Evolutionary conservation across 2,797 vertebrate genomes (phyloP).

Genomic region (Lacerta agilis): DNA sequence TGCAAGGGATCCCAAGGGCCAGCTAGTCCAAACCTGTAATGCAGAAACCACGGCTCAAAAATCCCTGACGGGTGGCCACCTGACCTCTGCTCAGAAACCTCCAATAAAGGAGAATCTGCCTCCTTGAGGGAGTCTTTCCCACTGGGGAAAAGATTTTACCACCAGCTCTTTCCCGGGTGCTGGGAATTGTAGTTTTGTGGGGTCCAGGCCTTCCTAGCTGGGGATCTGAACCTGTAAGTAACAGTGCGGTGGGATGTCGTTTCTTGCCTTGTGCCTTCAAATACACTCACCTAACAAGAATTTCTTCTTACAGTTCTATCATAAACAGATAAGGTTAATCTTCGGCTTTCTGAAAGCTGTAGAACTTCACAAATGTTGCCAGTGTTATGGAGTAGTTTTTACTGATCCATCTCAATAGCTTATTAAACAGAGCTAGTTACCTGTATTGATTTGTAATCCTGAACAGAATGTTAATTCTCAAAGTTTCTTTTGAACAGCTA

Average conservation of each 20-base stretch:
- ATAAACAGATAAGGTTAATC: neutral
- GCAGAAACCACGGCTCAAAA: too few relatives aligned
- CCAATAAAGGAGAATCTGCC: too few relatives aligned
- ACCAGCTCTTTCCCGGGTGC: too few relatives aligned
- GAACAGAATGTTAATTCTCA: conserved; percentile 9
- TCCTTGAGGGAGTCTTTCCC: too few relatives aligned
- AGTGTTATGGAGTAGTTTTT: neutral
- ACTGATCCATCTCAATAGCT: neutral
- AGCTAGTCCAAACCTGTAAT: too few relatives aligned
- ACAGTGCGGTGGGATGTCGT: neutral
- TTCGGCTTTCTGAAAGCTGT: neutral
- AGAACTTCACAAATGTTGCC: neutral
- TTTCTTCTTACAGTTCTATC: neutral
- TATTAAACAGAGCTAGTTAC: conserved; percentile 16
- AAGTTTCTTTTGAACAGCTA: conserved; percentile 23
- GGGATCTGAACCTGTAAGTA: neutral
- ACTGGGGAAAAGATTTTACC: too few relatives aligned
- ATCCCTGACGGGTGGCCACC: too few relatives aligned
- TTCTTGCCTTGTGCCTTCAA: neutral
- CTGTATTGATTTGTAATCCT: neutral
- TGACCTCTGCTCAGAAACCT: too few relatives aligned
- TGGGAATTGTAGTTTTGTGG: too few relatives aligned
- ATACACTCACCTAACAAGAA: conserved; percentile 2
- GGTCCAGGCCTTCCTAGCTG: too few relatives aligned
- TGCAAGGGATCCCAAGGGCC: too few relatives aligned